phyloP scores from a whole-genome alignment of 1,140 invertebrate species.

The Drosophila fuyamai region DNA sequence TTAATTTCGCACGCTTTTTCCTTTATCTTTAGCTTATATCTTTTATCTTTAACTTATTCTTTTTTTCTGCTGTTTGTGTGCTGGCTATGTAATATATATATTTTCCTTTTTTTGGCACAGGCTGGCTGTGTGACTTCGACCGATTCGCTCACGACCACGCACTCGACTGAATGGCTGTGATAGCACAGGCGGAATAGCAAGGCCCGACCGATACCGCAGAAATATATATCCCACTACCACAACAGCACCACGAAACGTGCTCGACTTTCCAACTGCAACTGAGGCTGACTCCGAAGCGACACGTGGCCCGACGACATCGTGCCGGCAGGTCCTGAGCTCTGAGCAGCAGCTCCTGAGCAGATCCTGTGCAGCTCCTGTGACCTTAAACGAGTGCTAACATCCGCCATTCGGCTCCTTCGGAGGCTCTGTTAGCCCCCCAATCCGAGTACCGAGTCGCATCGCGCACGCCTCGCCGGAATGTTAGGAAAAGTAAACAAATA shows the following conservation, averaged over 20 bases:
- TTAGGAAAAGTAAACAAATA: conserved; percentile 68
- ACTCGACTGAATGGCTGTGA: conserved; percentile 54
- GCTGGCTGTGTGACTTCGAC: not conserved
- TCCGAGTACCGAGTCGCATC: no score
- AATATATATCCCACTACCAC: not conserved
- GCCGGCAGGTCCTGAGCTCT: not conserved
- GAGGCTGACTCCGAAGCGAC: conserved; percentile 14
- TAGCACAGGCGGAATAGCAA: conserved; percentile 20
- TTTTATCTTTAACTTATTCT: no score
- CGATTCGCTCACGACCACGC: conserved; percentile 59
- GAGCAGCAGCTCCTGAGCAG: no score
- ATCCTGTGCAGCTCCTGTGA: conserved; percentile 4
- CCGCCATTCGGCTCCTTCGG: conserved; percentile 25
- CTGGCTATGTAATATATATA: not conserved
- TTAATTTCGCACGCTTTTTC: not conserved
- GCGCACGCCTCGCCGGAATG: conserved; percentile 56
- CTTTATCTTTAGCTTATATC: no score
- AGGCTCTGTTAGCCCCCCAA: not conserved
- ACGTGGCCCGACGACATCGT: conserved; percentile 14
- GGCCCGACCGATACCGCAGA: conserved; percentile 2
- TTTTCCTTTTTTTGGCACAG: not conserved
- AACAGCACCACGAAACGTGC: conserved; percentile 23
- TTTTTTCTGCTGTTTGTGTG: not conserved
- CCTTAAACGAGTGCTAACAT: conserved; percentile 39
- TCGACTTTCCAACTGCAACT: conserved; percentile 40